Percentiles rank a stretch among this genome's conserved stretches.
These are phyloP conservation scores for Periphyllus acericola DNA, from an alignment of 2,888 invertebrate genomes.

Conservation along the genomic window DNA sequence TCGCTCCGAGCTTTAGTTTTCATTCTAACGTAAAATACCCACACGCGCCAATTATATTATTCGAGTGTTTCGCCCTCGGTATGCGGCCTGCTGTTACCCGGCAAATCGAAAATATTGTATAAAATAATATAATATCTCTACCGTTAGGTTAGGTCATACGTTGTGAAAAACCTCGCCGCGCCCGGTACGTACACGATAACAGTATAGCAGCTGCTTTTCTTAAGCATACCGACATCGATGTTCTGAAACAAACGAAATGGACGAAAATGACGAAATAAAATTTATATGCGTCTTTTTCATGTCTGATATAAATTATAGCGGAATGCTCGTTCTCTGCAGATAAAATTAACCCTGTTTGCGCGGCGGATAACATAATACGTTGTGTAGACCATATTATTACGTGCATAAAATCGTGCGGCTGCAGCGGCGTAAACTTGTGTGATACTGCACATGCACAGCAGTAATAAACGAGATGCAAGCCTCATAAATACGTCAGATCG, in stretches of 20 bases:
- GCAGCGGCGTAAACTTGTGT: not conserved
- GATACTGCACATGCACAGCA: not conserved
- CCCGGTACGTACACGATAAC: not conserved
- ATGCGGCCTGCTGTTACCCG: not conserved
- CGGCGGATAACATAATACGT: not conserved
- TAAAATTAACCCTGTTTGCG: not conserved
- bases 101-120: not conserved
- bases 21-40: not conserved
- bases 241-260: not conserved
- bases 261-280: not conserved
- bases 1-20: not conserved
- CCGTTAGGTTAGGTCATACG: not conserved
- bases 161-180: not conserved
- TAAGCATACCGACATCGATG: not conserved
- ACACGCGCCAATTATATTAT: slow-evolving; percentile 17
- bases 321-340: not conserved
- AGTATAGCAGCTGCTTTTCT: no score
- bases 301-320: not conserved
- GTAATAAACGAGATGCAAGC: not conserved
- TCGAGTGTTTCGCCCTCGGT: not conserved
- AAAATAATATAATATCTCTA: no score
- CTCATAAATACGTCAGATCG: not conserved
- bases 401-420: not conserved
- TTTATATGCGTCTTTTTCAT: not conserved
- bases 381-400: not conserved